These are phyloP conservation scores for Palythoa grandis DNA, from an alignment of 92 coral and sea anemone species.

Conservation along the genomic window DNA sequence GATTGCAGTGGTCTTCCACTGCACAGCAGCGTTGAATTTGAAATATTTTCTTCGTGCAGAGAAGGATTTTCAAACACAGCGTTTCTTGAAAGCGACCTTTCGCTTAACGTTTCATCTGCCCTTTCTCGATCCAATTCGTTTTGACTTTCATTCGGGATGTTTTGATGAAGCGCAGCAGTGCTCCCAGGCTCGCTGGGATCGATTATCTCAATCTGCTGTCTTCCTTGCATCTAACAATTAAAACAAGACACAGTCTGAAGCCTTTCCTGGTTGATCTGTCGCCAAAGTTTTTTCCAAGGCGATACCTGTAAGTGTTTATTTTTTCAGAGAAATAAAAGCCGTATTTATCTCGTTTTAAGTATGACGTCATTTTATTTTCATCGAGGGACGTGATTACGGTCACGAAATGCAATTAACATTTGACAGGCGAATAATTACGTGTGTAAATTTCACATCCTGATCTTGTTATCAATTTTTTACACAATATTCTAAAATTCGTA, in stretches of 20 bases:
- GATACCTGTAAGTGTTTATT: too few species aligned
- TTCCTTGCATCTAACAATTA: neutral
- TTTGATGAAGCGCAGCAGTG: neutral
- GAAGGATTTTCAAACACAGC: constrained; percentile 27
- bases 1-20: neutral
- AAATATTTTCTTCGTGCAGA: neutral
- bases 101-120: neutral
- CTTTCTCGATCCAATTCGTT: neutral
- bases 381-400: too few species aligned
- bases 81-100: constrained; percentile 6
- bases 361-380: too few species aligned
- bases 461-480: too few species aligned
- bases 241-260: neutral
- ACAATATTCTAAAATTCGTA: too few species aligned
- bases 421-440: too few species aligned
- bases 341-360: too few species aligned
- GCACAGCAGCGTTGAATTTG: neutral
- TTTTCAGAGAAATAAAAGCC: too few species aligned
- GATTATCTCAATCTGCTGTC: neutral
- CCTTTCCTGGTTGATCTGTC: too few species aligned
- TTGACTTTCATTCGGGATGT: neutral
- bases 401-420: too few species aligned
- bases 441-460: too few species aligned
- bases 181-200: neutral
- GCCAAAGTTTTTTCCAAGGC: too few species aligned